A percentile compares a stretch with the other conserved stretches of the same genome.
These are phyloP conservation scores for Antheraea pernyi DNA, from an alignment of 1,140 invertebrate genomes.

Conservation along the genomic window DNA sequence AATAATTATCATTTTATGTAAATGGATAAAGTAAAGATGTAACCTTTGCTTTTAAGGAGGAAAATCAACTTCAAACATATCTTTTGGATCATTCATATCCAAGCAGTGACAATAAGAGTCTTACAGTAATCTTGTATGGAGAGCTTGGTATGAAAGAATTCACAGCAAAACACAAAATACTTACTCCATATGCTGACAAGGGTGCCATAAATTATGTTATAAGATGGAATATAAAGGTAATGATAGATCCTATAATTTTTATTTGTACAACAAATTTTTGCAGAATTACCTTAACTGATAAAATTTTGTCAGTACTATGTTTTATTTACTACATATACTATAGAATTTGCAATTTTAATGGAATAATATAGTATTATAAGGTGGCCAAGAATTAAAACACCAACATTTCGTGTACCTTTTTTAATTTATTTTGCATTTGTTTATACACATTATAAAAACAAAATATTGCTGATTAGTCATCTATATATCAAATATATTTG, in stretches of 20 bases:
- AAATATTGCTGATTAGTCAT: no score
- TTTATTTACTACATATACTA: no score
- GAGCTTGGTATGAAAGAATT: conserved; percentile 90
- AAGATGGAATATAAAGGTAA: conserved; percentile 89
- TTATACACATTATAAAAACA: no score
- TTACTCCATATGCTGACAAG: conserved; percentile 84
- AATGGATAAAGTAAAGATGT: conserved; percentile 1
- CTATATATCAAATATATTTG: no score
- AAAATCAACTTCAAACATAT: conserved; percentile 81
- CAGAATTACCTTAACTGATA: not conserved
- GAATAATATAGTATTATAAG: no score
- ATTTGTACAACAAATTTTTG: not conserved
- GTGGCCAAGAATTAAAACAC: no score
- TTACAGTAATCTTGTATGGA: conserved; percentile 91
- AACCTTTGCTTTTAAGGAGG: conserved; percentile 46
- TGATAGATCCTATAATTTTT: no score
- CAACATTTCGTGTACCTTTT: no score
- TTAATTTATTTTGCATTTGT: no score
- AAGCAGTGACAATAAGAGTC: conserved; percentile 83
- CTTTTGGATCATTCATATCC: conserved; percentile 93
- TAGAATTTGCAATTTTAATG: no score
- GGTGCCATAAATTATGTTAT: conserved; percentile 92
- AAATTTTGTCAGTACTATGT: no score
- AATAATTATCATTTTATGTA: no score
- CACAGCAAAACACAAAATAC: conserved; percentile 84